Evolutionary conservation across 2,888 invertebrate genomes (phyloP), one percentile per base, ranked within the genome.

Genomic region (Trileptium ribeirensis): DNA sequence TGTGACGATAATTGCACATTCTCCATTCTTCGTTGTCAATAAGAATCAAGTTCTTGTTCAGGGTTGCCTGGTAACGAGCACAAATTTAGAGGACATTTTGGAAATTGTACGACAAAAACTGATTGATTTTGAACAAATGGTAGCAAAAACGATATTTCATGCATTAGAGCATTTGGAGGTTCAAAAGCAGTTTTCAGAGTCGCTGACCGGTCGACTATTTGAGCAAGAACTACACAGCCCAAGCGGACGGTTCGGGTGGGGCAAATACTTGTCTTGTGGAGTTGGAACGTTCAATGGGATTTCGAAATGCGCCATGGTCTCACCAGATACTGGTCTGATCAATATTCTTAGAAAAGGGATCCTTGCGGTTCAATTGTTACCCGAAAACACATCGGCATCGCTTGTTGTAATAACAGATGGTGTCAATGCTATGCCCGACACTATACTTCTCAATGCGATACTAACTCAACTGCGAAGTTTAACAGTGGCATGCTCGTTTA

Each of bases 311-410:
- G 77, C 77, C 36, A 75, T 80, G 33, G 81, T 82, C 19, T 38
- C 74, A 19, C 78, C 81, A 34, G 81, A 93, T 88, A 91, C 92
- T 38, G 92, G 92, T 87, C 92, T 94, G 88, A 92, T 94, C 81
- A 93, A 93, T 89, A 92, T 94, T 92, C 89, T 94, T 64, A 90
- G 93, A 83, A 93, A 93, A 88, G 94, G 94, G 36, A 92, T 94
- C 90, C 89, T 94, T 82, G 93, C 93, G 1, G 90, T 93, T 79
- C 92, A 93, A 81, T 90, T 94, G 80, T 89, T 94, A 82, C 94
- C 94, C 24, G 93, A 93, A 87, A 92, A 93, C 87, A 93, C 93
- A 85, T 92, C 92, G 89, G 92, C 93, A 86, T 90, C 89, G 77
- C 87, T 91, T 36, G 86, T 90, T 3, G 86, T 91, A 36, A 87